phyloP scores from a whole-genome alignment of 2,888 invertebrate species.

The Sturmia bella region DNA sequence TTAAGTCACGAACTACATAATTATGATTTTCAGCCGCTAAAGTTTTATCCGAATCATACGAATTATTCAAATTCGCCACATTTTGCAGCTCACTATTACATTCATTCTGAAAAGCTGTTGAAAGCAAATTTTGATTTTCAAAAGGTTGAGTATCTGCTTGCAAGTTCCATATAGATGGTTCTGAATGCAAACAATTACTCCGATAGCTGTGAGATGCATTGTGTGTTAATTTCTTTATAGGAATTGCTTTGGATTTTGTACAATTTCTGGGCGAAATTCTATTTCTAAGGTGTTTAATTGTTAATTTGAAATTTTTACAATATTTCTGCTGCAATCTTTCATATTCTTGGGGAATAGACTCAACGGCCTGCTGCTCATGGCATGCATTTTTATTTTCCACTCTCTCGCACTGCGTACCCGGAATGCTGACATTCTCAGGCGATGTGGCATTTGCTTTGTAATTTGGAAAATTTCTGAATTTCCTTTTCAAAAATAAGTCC shows the following conservation, averaged over 20 bases:
- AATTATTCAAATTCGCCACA: not conserved
- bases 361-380: not conserved
- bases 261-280: not conserved
- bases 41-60: constrained; percentile 6
- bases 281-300: not conserved
- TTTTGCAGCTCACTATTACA: not conserved
- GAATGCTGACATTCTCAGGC: not conserved
- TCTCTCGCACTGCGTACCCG: constrained; percentile 7
- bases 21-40: not conserved
- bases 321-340: constrained; percentile 23
- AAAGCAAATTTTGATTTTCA: not conserved
- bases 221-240: not conserved
- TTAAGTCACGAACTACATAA: not conserved
- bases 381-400: not conserved
- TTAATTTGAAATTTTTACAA: not conserved
- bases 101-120: too few relatives aligned
- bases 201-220: not conserved
- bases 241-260: not conserved
- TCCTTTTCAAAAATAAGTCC: not conserved
- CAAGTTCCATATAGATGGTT: not conserved
- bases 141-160: not conserved
- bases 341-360: constrained; percentile 6
- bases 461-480: constrained; percentile 24
- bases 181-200: not conserved
- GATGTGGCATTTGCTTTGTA: constrained; percentile 6